Evolutionary conservation across 1,140 invertebrate species (phyloP), one percentile per base, ranked within the genome.

Genomic region (Leptopilina boulardi): DNA sequence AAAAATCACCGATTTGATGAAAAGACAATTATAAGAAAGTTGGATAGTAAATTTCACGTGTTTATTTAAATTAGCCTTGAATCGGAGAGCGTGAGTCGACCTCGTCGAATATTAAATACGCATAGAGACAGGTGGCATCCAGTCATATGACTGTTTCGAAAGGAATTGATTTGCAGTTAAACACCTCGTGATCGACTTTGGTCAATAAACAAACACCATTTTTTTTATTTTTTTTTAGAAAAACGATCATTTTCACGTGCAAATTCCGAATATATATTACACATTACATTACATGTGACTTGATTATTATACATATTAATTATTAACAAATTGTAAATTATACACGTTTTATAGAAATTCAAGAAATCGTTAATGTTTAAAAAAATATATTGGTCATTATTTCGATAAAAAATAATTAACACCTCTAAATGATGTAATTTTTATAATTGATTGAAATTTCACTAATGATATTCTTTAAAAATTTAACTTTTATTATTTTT

Each of bases 21-120:
- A 56, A 56, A 56, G 11, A 66, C 19, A 66, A 66, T 66, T 66
- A 26, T 8, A 38, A 66, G 19, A 30, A 66, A 66, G 41, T 26
- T 80, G 74, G 78, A 73, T 79, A 80, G 78, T 76, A 59, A 77
- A 76, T 71, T 81, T 82, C 74, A 79, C 79, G 76, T 74, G 59
- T 73, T 78, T 70, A 80, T 77, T 70, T 56, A 74, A 82, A 82
- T 80, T 41, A 84, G 77, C 84, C 85, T 88, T 87, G 82, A 83
- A 81, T 83, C 59, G 70, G 82, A 34, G 73, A 78, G 73, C 77
- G 75, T 77, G 78, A 82, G 80, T 78, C 76, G 54, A 72, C 82
- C 78, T 82, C 81, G 79, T 82, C 80, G 56, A 75, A 66, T 44
- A 70, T 72, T 54, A 19, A 38, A n/a, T 71, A 71, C 47, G 8